These are phyloP conservation scores for Philonicus albiceps DNA, from an alignment of 2,888 invertebrate species.

Conservation along the genomic window DNA sequence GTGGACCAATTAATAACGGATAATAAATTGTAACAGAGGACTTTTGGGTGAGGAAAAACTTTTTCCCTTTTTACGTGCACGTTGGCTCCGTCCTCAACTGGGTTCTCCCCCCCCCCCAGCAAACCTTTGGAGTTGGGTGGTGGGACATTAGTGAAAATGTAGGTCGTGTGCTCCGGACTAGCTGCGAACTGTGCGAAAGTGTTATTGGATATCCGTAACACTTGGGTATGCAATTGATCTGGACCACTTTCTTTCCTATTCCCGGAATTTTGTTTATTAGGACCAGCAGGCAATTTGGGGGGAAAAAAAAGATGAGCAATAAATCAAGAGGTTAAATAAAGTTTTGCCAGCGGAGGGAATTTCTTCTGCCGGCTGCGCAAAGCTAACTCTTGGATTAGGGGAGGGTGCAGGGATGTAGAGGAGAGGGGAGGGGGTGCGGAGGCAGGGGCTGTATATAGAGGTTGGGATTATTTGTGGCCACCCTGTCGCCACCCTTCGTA, in stretches of 20 bases:
- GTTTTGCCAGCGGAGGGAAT: not conserved
- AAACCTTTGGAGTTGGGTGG: no score
- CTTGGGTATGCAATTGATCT: constrained; percentile 29
- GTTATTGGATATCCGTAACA: not conserved
- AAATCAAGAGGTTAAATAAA: constrained; percentile 23
- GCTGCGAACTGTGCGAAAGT: not conserved
- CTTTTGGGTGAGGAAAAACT: constrained; percentile 19
- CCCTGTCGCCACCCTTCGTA: not conserved
- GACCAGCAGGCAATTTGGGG: constrained; percentile 2
- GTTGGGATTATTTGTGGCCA: not conserved
- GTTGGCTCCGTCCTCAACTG: not conserved
- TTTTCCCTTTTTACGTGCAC: not conserved
- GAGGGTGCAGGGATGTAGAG: no score
- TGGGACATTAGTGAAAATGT: constrained; percentile 18
- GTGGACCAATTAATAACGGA: constrained; percentile 43
- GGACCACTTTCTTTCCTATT: constrained; percentile 7
- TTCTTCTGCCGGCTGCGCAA: not conserved
- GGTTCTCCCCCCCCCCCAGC: no score
- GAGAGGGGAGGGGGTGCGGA: not conserved
- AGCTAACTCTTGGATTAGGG: no score
- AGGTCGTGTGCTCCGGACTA: not conserved
- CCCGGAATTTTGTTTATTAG: constrained; percentile 34
- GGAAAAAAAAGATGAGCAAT: not conserved
- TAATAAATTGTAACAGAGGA: constrained; percentile 39
- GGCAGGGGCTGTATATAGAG: not conserved